Conservation (phyloP, 2,113 vertebrate species). For the Limnothrissa miodon region DNA sequence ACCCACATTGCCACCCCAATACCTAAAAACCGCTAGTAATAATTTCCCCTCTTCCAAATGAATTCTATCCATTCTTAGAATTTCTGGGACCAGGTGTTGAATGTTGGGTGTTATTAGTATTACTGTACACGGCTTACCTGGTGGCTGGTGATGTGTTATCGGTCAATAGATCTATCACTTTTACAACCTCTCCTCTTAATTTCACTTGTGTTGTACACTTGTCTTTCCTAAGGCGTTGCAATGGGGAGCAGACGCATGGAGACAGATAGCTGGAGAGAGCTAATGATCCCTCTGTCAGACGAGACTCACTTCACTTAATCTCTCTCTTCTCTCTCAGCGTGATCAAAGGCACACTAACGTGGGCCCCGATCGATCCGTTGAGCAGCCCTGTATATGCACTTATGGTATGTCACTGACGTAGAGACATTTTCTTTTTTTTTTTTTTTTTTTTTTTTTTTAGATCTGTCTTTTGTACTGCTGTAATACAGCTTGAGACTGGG, state of each 20-base stretch:
- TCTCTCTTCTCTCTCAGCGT: constrained; percentile 48
- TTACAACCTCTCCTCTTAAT: constrained; percentile 60
- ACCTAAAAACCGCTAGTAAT: constrained; percentile 65
- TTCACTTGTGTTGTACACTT: constrained; percentile 64
- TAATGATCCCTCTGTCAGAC: constrained; percentile 63
- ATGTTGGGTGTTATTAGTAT: background rate
- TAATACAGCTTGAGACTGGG: constrained; percentile 1
- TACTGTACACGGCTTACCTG: constrained; percentile 14
- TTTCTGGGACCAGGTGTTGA: constrained; percentile 13
- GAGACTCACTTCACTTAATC: constrained; percentile 62
- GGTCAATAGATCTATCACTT: constrained; percentile 43
- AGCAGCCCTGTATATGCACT: constrained; percentile 44
- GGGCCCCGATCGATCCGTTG: constrained; percentile 59
- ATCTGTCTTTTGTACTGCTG: constrained; percentile 3
- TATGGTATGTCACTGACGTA: constrained; percentile 31
- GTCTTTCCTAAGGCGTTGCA: constrained; percentile 57
- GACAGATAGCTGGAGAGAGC: constrained; percentile 60
- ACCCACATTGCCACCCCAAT: constrained; percentile 68
- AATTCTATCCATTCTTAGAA: constrained; percentile 25
- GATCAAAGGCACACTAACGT: constrained; percentile 67
- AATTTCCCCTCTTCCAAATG: constrained; percentile 64
- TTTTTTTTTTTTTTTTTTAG: constrained; percentile 16
- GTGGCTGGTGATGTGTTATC: constrained; percentile 5
- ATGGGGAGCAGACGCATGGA: constrained; percentile 34
- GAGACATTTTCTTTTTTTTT: background rate